These are phyloP conservation scores for Mormyrus lacerda DNA, from an alignment of 2,113 vertebrate species.

Conservation along the genomic window DNA sequence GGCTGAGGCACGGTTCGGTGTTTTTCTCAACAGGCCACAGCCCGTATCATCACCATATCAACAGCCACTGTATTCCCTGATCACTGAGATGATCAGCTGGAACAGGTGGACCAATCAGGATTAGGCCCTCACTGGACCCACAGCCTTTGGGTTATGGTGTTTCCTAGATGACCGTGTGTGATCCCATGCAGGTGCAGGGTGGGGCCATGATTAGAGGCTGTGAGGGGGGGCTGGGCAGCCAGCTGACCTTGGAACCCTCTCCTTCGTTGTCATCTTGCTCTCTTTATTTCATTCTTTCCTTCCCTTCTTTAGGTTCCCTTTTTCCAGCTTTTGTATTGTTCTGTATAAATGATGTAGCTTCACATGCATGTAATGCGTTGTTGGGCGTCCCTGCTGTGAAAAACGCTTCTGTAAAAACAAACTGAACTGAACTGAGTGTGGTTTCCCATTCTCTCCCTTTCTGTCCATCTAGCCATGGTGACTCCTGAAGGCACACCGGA, in stretches of 20 bases:
- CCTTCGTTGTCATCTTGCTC: background rate
- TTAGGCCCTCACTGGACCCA: background rate
- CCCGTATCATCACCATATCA: background rate
- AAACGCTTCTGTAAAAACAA: background rate
- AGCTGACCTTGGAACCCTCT: background rate
- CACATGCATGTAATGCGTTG: background rate
- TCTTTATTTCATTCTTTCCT: background rate
- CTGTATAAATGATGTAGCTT: background rate
- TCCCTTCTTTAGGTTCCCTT: background rate
- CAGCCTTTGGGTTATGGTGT: background rate
- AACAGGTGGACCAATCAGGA: background rate
- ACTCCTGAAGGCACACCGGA: constrained; percentile 72
- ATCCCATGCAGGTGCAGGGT: background rate
- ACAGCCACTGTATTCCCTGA: background rate
- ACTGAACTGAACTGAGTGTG: background rate
- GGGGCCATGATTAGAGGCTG: background rate
- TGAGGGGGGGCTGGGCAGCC: background rate
- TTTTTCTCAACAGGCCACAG: background rate
- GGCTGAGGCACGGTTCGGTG: background rate
- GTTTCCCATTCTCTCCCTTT: background rate
- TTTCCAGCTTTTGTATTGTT: background rate
- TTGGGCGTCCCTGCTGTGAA: background rate
- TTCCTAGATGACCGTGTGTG: background rate
- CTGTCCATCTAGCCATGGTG: constrained; percentile 57
- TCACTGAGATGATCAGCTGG: background rate